Evolutionary conservation across 2,113 vertebrate genomes (phyloP).

Genomic region (Poeciliopsis occidentalis): DNA sequence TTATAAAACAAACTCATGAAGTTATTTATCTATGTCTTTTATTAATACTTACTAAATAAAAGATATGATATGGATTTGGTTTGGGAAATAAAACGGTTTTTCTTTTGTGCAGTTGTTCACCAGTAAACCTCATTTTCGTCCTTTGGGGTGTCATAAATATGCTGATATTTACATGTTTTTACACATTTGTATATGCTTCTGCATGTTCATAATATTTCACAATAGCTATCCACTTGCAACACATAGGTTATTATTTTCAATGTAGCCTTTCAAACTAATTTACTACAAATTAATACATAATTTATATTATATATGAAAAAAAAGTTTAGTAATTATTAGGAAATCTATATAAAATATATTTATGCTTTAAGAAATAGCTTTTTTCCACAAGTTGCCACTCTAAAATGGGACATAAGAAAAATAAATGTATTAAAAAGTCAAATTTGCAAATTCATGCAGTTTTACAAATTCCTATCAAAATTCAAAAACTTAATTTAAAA

Average conservation of each 20-base stretch:
- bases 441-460: no score
- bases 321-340: background rate
- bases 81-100: background rate
- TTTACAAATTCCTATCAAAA: no score
- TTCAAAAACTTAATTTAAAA: no score
- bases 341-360: background rate
- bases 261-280: background rate
- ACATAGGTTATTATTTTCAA: background rate
- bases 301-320: background rate
- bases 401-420: no score
- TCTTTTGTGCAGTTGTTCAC: background rate
- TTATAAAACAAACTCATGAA: constrained; percentile 5
- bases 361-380: background rate
- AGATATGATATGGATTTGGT: no score
- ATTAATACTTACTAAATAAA: background rate
- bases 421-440: no score
- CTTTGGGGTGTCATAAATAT: background rate
- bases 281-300: background rate
- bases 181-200: background rate
- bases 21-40: background rate
- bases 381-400: no score
- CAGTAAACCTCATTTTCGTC: background rate
- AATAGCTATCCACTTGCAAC: background rate
- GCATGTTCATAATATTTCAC: background rate
- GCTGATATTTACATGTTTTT: background rate